phyloP scores from a whole-genome alignment of 2,888 invertebrate species.

The Apamea monoglypha region DNA sequence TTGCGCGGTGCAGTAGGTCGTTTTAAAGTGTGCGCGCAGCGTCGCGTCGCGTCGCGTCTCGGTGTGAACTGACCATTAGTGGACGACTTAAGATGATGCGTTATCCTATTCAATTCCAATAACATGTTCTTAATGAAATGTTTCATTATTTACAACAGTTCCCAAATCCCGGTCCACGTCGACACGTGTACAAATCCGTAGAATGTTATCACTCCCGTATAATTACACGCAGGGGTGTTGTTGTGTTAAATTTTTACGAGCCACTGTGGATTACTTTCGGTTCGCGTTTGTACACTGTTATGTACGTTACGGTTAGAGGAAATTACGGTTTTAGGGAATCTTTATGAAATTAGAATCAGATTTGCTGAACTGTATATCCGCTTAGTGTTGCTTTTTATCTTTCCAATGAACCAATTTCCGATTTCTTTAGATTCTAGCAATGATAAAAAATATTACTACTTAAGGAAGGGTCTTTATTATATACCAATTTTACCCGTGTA shows the following conservation, averaged over 20 bases:
- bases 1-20: too few relatives aligned
- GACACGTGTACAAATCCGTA: slow-evolving; percentile 44
- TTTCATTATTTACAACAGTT: slow-evolving; percentile 30
- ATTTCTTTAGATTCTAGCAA: neutral
- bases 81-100: too few relatives aligned
- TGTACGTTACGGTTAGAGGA: slow-evolving; percentile 35
- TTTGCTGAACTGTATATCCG: neutral
- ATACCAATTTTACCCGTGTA: neutral
- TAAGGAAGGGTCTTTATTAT: neutral
- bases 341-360: slow-evolving; percentile 28
- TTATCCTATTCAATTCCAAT: neutral
- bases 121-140: slow-evolving; percentile 12
- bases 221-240: slow-evolving; percentile 55
- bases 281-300: slow-evolving; percentile 37
- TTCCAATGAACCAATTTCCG: neutral
- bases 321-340: slow-evolving; percentile 33
- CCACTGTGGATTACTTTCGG: slow-evolving; percentile 61
- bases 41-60: too few relatives aligned
- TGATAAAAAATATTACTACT: neutral
- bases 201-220: slow-evolving; percentile 58
- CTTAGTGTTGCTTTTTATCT: neutral
- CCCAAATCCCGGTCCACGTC: slow-evolving; percentile 8
- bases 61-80: too few relatives aligned
- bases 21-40: too few relatives aligned
- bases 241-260: slow-evolving; percentile 62